A percentile compares a stretch with the other conserved stretches of the same genome.
These are phyloP conservation scores for Oscheius myriophilus DNA, from an alignment of 2,888 invertebrate genomes.

Conservation along the genomic window DNA sequence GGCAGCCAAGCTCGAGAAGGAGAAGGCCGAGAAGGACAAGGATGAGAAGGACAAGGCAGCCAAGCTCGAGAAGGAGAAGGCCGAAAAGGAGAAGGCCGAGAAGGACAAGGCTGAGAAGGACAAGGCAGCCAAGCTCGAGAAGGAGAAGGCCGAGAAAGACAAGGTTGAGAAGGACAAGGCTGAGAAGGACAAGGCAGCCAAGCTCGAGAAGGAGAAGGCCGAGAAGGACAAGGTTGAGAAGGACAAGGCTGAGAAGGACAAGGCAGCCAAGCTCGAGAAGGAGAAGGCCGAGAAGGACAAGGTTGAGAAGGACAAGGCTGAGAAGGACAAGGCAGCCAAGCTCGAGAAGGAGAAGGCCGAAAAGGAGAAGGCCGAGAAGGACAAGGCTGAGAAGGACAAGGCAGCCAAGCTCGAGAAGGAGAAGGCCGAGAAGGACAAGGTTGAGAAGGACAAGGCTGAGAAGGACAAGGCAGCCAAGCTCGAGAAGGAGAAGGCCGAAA, in stretches of 20 bases:
- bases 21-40: slow-evolving; percentile 24
- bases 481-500: slow-evolving; percentile 15
- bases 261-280: slow-evolving; percentile 16
- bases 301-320: slow-evolving; percentile 23
- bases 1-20: slow-evolving; percentile 2
- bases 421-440: slow-evolving; percentile 8
- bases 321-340: slow-evolving; percentile 24
- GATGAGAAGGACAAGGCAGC: slow-evolving; percentile 11
- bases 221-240: slow-evolving; percentile 19
- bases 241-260: slow-evolving; percentile 24
- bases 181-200: slow-evolving; percentile 6
- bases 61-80: background rate
- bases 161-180: slow-evolving; percentile 20
- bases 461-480: slow-evolving; percentile 18
- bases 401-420: slow-evolving; percentile 11
- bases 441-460: slow-evolving; percentile 10
- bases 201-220: slow-evolving; percentile 15
- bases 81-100: background rate
- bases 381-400: slow-evolving; percentile 20
- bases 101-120: slow-evolving; percentile 20
- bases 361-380: slow-evolving; percentile 26
- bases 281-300: slow-evolving; percentile 16
- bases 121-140: slow-evolving; percentile 2
- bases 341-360: slow-evolving; percentile 20
- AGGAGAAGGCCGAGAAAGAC: slow-evolving; percentile 20